Evolutionary conservation across 2,888 invertebrate genomes (phyloP).

Genomic region (Sclerodermus sp.): DNA sequence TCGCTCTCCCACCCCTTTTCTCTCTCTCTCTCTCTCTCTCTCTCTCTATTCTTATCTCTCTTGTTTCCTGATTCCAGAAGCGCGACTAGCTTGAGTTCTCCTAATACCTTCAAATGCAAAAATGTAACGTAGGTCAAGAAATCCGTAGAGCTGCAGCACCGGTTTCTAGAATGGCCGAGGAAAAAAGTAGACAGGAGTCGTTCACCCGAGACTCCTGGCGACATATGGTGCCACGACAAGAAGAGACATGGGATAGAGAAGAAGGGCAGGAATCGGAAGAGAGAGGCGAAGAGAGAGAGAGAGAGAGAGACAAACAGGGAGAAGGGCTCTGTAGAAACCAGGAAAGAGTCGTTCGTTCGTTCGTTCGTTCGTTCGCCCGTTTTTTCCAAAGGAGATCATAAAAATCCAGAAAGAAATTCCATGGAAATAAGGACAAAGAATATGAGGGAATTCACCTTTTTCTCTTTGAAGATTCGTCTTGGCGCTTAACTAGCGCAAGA

Average conservation of each 20-base stretch:
- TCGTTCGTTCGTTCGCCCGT: too few species aligned
- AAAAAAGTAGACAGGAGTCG: not conserved
- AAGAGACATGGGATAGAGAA: not conserved
- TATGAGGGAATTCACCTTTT: conserved; percentile 15
- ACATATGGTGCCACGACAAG: not conserved
- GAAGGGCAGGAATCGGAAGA: not conserved
- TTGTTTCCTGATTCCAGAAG: too few species aligned
- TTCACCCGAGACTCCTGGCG: not conserved
- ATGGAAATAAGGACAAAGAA: conserved; percentile 13
- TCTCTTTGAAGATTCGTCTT: not conserved
- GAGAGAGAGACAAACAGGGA: not conserved
- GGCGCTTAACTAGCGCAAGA: conserved; percentile 24
- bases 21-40: not conserved
- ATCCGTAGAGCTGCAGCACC: too few species aligned
- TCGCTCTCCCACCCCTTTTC: not conserved
- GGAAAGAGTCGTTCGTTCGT: too few species aligned
- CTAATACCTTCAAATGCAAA: not conserved
- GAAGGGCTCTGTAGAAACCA: not conserved
- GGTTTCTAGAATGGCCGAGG: too few species aligned
- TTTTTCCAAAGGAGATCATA: too few species aligned
- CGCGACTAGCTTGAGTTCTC: too few species aligned
- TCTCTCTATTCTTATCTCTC: too few species aligned
- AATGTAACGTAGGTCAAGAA: not conserved
- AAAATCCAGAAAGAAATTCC: too few species aligned
- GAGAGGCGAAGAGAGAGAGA: conserved; percentile 15